Conservation (phyloP, 2,113 vertebrate genomes). For the Campylorhamphus procurvoides region DNA sequence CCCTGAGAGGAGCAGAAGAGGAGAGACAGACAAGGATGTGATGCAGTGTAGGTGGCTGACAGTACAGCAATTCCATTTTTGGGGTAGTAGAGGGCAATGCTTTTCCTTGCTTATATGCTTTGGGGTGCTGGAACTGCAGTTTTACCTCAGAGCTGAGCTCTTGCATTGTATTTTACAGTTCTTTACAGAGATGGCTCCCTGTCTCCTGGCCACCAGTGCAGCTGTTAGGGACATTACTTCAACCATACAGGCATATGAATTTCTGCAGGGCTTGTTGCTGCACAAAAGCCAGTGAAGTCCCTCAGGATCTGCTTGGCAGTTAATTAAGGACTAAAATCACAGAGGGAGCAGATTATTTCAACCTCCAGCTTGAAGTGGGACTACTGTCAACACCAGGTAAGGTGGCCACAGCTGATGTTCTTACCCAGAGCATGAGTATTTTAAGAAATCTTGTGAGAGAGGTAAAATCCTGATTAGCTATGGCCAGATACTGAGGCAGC, state of each 20-base stretch:
- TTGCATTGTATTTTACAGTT: rapidly evolving
- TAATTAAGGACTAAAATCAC: background rate
- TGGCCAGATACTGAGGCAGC: background rate
- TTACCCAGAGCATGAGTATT: background rate
- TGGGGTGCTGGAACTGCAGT: background rate
- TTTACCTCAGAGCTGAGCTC: background rate
- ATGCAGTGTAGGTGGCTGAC: background rate
- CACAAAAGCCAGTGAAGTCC: background rate
- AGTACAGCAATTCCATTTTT: background rate
- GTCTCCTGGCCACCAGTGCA: background rate
- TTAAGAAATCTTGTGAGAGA: background rate
- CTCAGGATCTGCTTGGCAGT: background rate
- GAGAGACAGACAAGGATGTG: background rate
- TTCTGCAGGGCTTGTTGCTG: background rate
- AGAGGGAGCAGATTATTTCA: background rate
- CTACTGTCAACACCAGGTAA: background rate
- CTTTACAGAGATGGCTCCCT: background rate
- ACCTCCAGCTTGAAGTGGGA: background rate
- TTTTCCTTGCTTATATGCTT: background rate
- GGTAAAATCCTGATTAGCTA: background rate
- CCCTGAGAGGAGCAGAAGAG: background rate
- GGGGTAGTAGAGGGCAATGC: rapidly evolving
- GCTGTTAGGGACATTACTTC: background rate
- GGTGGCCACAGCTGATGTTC: background rate
- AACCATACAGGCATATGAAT: background rate